These are phyloP conservation scores for Leptinotarsa haldemani DNA, from an alignment of 2,888 invertebrate genomes.

Conservation along the genomic window DNA sequence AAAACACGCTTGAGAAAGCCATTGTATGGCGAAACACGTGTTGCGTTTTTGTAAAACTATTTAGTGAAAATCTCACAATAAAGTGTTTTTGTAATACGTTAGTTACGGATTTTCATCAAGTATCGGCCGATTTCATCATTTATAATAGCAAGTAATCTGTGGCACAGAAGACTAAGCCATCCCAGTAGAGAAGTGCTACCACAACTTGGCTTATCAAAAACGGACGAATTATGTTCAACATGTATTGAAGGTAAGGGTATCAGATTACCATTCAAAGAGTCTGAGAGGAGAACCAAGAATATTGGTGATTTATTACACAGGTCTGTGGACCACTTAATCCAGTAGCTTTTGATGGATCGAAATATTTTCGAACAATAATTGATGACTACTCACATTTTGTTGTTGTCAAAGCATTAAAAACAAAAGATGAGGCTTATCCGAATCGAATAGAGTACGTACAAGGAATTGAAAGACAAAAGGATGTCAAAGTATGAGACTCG, in stretches of 20 bases:
- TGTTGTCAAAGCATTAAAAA: slow-evolving; percentile 25
- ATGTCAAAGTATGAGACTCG: slow-evolving; percentile 24
- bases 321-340: slow-evolving; percentile 28
- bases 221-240: slow-evolving; percentile 28
- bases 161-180: slow-evolving; percentile 40
- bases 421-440: slow-evolving; percentile 22
- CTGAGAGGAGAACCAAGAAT: slow-evolving; percentile 19
- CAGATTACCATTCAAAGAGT: slow-evolving; percentile 24
- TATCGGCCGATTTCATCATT: too few species aligned
- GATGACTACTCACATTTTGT: slow-evolving; percentile 33
- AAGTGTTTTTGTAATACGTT: too few species aligned
- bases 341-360: slow-evolving; percentile 25
- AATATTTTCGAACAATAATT: slow-evolving; percentile 36
- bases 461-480: slow-evolving; percentile 25
- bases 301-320: slow-evolving; percentile 33
- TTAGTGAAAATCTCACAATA: too few species aligned
- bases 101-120: too few species aligned
- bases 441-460: slow-evolving; percentile 22
- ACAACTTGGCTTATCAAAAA: slow-evolving; percentile 22
- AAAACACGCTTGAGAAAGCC: too few species aligned
- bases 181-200: slow-evolving; percentile 27
- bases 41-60: too few species aligned
- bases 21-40: too few species aligned
- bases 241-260: slow-evolving; percentile 30
- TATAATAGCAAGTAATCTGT: slow-evolving; percentile 26